A percentile compares a stretch with the other conserved stretches of the same genome.
Evolutionary conservation across 2,797 vertebrate species (phyloP).

Genomic region (Aselliscus stoliczkanus): DNA sequence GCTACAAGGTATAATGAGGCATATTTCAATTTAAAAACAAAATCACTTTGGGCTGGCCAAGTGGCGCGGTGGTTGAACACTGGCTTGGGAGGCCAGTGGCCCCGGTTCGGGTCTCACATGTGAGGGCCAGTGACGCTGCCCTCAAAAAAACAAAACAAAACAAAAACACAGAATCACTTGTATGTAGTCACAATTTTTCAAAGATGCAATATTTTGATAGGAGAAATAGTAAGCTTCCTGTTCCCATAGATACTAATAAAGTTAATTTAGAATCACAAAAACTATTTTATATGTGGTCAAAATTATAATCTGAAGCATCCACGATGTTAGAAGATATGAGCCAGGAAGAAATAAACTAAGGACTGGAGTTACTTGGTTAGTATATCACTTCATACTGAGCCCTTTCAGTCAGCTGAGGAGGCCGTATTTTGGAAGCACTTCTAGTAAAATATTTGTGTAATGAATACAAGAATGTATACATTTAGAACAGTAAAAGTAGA

Average conservation of each 20-base stretch:
- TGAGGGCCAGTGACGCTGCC: too few species aligned
- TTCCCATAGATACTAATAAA: not conserved
- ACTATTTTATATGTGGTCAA: not conserved
- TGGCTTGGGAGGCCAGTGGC: too few species aligned
- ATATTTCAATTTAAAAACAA: constrained; percentile 26
- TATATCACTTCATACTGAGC: not conserved
- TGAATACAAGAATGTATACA: not conserved
- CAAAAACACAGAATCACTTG: not conserved
- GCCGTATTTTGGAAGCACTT: not conserved
- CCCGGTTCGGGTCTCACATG: too few species aligned
- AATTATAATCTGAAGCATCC: not conserved
- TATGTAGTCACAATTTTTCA: not conserved
- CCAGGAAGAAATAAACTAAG: not conserved
- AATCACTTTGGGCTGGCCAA: too few species aligned
- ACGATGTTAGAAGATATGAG: not conserved
- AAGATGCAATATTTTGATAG: not conserved
- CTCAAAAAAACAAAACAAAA: too few species aligned
- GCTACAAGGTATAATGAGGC: not conserved
- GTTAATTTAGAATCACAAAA: not conserved
- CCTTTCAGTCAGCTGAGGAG: not conserved
- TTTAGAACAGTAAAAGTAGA: not conserved
- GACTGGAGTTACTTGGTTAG: not conserved
- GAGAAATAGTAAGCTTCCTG: not conserved
- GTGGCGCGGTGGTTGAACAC: too few species aligned
- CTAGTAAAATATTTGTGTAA: constrained; percentile 38